phyloP scores from a whole-genome alignment of 2,797 vertebrate genomes.

The Manis javanica region DNA sequence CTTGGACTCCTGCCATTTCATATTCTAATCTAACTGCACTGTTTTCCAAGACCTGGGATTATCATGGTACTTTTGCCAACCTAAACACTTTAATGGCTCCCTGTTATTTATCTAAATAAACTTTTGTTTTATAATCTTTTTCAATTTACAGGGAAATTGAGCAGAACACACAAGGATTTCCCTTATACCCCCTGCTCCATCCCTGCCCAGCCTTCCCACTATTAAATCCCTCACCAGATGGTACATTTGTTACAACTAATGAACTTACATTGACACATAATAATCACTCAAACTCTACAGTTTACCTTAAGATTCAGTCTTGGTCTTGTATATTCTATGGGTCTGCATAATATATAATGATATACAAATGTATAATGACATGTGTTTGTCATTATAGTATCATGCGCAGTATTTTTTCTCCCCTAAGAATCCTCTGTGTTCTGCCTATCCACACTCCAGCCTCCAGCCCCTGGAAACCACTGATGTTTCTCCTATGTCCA shows the following conservation, averaged over 20 bases:
- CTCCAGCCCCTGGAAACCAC: not conserved
- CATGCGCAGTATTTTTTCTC: not conserved
- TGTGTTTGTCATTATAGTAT: not conserved
- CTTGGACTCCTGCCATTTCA: not conserved
- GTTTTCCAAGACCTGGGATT: not conserved
- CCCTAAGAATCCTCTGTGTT: not conserved
- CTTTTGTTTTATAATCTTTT: slow-evolving; percentile 33
- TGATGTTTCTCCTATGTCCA: not conserved
- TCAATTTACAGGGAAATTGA: not conserved
- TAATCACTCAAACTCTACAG: not conserved
- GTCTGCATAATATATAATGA: not conserved
- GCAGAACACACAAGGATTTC: not conserved
- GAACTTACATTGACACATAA: not conserved
- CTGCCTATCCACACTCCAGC: not conserved
- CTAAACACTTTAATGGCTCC: not conserved
- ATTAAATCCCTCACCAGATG: not conserved
- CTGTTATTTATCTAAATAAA: not conserved
- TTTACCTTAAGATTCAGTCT: not conserved
- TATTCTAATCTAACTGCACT: not conserved
- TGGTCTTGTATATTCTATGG: not conserved
- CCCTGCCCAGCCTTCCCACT: too few relatives aligned
- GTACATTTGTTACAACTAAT: not conserved
- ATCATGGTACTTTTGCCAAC: not conserved
- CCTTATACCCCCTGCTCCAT: not conserved
- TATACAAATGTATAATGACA: not conserved